Evolutionary conservation across 2,888 invertebrate genomes (phyloP).

Genomic region (Melieria picta): DNA sequence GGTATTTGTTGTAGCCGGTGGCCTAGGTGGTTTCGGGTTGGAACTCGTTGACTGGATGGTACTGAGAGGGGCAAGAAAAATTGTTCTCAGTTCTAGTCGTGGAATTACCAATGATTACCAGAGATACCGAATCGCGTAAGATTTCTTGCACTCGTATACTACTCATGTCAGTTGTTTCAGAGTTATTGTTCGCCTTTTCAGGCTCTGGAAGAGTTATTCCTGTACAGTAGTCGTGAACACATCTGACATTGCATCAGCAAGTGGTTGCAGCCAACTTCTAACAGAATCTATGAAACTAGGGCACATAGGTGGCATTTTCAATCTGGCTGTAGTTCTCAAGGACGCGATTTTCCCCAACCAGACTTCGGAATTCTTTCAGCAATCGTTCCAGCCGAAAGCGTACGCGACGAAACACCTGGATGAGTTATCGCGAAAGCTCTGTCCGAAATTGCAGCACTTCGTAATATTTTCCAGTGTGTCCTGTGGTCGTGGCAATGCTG

Average conservation of each 20-base stretch:
- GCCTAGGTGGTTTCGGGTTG: slow-evolving; percentile 91
- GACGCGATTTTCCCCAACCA: slow-evolving; percentile 84
- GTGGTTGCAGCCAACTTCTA: slow-evolving; percentile 77
- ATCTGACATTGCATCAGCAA: slow-evolving; percentile 72
- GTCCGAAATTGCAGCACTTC: slow-evolving; percentile 73
- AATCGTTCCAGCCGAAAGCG: slow-evolving; percentile 80
- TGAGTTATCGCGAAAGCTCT: slow-evolving; percentile 70
- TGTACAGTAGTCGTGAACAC: slow-evolving; percentile 75
- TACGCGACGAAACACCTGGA: slow-evolving; percentile 81
- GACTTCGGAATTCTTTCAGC: slow-evolving; percentile 74
- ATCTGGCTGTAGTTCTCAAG: slow-evolving; percentile 83
- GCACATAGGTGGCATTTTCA: slow-evolving; percentile 86
- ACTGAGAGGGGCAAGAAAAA: slow-evolving; percentile 79
- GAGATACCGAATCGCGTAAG: slow-evolving; percentile 74
- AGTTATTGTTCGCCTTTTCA: slow-evolving; percentile 47
- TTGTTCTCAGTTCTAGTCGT: slow-evolving; percentile 83
- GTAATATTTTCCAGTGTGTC: slow-evolving; percentile 90
- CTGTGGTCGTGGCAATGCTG: slow-evolving; percentile 88
- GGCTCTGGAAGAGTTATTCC: slow-evolving; percentile 76
- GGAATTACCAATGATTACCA: slow-evolving; percentile 88
- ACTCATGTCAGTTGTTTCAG: too few relatives aligned
- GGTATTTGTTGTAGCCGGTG: slow-evolving; percentile 76
- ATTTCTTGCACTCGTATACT: not conserved
- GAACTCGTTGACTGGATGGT: slow-evolving; percentile 90
- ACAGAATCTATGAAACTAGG: slow-evolving; percentile 73